Evolutionary conservation across 1,140 invertebrate genomes (phyloP).

Genomic region (Apis dorsata): DNA sequence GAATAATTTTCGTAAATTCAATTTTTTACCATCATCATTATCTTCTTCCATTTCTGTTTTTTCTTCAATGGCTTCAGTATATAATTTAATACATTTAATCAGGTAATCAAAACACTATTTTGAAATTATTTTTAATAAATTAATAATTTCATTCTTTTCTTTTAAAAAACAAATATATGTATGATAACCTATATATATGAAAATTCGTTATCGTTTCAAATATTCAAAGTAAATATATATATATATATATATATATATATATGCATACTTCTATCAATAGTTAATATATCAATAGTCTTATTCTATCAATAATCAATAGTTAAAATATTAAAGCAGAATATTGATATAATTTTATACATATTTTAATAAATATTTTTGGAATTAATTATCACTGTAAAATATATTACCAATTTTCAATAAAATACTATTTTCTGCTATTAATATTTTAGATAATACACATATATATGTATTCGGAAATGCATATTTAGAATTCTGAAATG

Average conservation of each 20-base stretch:
- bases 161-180: not conserved
- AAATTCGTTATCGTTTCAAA: conserved; percentile 12
- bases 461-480: no score
- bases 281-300: no score
- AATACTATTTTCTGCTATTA: no score
- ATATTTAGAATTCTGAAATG: no score
- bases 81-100: not conserved
- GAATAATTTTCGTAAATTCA: not conserved
- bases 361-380: no score
- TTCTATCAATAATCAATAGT: no score
- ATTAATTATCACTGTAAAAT: no score
- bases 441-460: no score
- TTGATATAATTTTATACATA: no score
- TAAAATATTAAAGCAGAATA: no score
- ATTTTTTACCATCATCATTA: conserved; percentile 30
- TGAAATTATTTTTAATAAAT: conserved; percentile 5
- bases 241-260: not conserved
- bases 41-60: conserved; percentile 7
- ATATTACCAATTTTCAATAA: no score
- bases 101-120: not conserved
- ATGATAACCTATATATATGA: conserved; percentile 1
- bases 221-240: not conserved
- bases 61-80: conserved; percentile 21
- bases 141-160: not conserved
- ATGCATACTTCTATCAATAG: no score